Percentiles rank a stretch among this genome's conserved stretches.
These are phyloP conservation scores for Ptilorrhoa leucosticta DNA, from an alignment of 2,113 vertebrate genomes.

Conservation along the genomic window DNA sequence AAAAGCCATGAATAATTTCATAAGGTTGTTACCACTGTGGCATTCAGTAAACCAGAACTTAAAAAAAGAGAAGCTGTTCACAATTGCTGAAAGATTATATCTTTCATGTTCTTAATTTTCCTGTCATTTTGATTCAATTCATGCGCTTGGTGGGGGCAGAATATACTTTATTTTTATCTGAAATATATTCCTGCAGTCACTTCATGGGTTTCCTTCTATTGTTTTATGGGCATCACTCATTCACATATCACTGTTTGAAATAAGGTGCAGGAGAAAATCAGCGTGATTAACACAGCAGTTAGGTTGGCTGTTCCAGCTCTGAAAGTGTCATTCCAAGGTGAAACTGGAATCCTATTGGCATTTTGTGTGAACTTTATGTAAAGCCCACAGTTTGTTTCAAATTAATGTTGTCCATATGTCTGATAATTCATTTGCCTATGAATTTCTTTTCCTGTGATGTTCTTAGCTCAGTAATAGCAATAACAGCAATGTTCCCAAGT, in stretches of 20 bases:
- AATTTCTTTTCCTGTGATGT: background rate
- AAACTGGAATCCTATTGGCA: background rate
- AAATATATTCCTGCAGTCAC: background rate
- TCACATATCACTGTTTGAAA: slow-evolving; percentile 13
- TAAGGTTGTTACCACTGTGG: background rate
- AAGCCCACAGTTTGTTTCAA: background rate
- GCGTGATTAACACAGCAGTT: slow-evolving; percentile 40
- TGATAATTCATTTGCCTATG: background rate
- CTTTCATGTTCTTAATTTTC: background rate
- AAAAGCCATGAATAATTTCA: background rate
- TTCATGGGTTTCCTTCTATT: background rate
- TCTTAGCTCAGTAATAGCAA: background rate
- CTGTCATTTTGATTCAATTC: background rate
- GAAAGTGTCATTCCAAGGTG: background rate
- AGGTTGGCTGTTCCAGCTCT: background rate
- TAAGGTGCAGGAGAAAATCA: background rate
- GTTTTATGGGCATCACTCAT: background rate
- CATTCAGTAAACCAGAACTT: background rate
- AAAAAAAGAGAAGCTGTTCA: fast-evolving
- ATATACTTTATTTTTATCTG: background rate
- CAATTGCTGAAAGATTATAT: background rate
- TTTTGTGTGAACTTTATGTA: background rate
- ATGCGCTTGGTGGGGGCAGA: background rate
- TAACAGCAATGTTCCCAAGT: background rate
- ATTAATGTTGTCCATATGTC: background rate